Base-by-base conservation (phyloP, 2,113 vertebrate genomes). In the Aldabrachelys gigantea region DNA sequence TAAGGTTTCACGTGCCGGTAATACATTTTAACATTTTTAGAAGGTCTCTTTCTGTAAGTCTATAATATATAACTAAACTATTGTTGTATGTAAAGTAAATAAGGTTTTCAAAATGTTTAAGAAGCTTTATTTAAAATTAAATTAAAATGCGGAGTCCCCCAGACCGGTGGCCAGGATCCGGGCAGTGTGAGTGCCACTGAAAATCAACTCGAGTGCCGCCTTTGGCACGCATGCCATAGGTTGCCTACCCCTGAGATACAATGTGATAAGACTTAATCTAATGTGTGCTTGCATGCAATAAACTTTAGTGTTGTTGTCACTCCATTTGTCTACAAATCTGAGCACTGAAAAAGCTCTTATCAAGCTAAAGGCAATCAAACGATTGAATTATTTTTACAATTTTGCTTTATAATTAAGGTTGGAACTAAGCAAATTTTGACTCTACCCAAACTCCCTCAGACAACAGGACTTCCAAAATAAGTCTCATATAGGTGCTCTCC, bases 231-330 rank as follows among this genome's bases (percentile, higher is more conserved):
- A 10, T 49, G 47, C 47, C 47, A 49, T 49, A 49, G 47, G 10
- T 49, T 49, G 47, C 47, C 47, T 49, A 49, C 47, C 47, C 47
- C 47, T 49, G 47, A 78, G 1, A 81, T 0, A 41, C 0, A 62
- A 29, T 19, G 72, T 1, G 3, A 6, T 44, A 85, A 80, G 89
- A 65, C 4, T 0, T 49, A 52, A 54, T 2, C 2, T 19, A 31
- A 29, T 59, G 5, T 31, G 31, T 1, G 1, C 1, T 4, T 0
- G 0, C 11, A 84, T 25, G 8, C 69, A 7, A 62, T 5, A 78
- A 0, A 25, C 2, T 35, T 3, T 25, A 92, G 47, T 0, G 1
- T 52, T 82, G 21, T 14, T 91, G 35, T 4, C 56, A 38, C 22
- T 94, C 16, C 47, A 93, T 11, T 82, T 54, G 65, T 53, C 4